Evolutionary conservation across 2,113 vertebrate species (phyloP), one percentile per base, ranked within the genome.

Genomic region (Aphyosemion australe): DNA sequence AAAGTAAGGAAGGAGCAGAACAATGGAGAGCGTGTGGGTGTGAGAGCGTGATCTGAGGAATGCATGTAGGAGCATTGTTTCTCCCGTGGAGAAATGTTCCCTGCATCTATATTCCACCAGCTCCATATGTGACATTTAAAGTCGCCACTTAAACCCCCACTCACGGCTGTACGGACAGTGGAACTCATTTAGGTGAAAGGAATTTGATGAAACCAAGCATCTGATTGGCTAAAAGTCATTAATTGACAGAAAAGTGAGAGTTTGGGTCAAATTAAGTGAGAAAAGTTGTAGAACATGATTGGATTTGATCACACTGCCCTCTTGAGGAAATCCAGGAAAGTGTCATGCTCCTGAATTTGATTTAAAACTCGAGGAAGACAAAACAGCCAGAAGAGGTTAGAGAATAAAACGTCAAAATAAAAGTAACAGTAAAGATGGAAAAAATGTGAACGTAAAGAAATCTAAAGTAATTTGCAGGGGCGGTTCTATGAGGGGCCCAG

Each of bases 21-120:
- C 89, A 89, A 87, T 84, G 32, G 69, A 37, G 77, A 62, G 65
- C 1, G n/a, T 56, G 82, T 85, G 78, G 75, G 80, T 61, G 80
- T 80, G 71, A 80, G 78, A 79, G 50, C 41, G 31, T 7, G 54
- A 3, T 19, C 51, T 19, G 12, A 79, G 79, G 85, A 89, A 89
- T 87, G 74, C 57, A 55, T 51, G 83, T 64, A 66, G 77, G 73
- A 77, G 65, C 56, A 63, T 76, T 89, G 83, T 74, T 68, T 51
- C 37, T 41, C 2, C 62, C 56, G 65, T 56, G 8, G 31, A 79
- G 58, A 74, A 78, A 79, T 50, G 50, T 43, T 41, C 45, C 55
- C 37, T 45, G 21, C 61, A 47, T 67, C 60, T 54, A 77, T 51
- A 83, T 14, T 46, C 20, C 54, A 60, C 65, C 42, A 37, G 43